These are phyloP conservation scores for Erpobdella octoculata DNA, from an alignment of 2,888 invertebrate genomes.

Conservation along the genomic window DNA sequence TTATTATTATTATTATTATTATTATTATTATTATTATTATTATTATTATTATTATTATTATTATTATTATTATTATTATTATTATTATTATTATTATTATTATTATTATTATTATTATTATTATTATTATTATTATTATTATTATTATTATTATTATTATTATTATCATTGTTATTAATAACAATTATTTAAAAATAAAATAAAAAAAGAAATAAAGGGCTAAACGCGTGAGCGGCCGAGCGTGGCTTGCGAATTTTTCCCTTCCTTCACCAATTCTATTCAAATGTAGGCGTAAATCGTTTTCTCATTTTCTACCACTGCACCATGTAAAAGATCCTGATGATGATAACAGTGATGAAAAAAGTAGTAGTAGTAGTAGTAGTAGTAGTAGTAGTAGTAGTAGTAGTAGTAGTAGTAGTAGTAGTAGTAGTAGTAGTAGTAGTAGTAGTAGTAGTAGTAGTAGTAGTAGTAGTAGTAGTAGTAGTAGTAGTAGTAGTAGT, in stretches of 20 bases:
- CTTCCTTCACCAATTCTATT: no score
- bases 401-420: not conserved
- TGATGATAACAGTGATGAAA: no score
- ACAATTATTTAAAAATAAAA: no score
- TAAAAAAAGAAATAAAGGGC: no score
- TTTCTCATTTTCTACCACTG: no score
- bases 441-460: constrained; percentile 10
- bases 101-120: not conserved
- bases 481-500: constrained; percentile 24
- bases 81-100: not conserved
- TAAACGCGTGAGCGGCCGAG: no score
- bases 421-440: constrained; percentile 14
- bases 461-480: constrained; percentile 9
- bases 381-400: not conserved
- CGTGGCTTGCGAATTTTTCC: no score
- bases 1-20: not conserved
- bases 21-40: not conserved
- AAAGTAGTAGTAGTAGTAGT: constrained; percentile 16
- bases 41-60: not conserved
- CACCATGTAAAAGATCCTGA: no score
- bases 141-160: no score
- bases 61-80: not conserved
- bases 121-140: not conserved
- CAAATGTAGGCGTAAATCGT: no score
- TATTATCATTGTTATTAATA: no score